Evolutionary conservation across 2,888 invertebrate genomes (phyloP), one percentile per base, ranked within the genome.

Genomic region (Druceiella hillmani): DNA sequence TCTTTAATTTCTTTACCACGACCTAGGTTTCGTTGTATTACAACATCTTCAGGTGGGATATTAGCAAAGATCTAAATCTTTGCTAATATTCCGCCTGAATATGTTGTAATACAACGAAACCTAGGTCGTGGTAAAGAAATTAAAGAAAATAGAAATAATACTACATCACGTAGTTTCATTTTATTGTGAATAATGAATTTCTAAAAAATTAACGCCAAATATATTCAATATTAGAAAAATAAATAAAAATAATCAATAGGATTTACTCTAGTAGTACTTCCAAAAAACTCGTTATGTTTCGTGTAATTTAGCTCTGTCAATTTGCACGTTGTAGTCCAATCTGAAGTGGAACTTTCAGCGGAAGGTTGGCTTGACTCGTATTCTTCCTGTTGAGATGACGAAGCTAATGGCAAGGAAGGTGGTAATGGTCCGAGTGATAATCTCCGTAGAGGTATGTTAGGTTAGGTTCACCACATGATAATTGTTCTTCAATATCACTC

Each of bases 361-460:
- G 6, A 20, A 20, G 22, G 22, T 20, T 20, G 22, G 6, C 22
- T 7, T 20, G 22, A 20, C 22, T 20, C 6, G 6, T 20, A 6
- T 20, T 20, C n/a, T 6, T 20, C 22, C 22, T 20, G 22, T 6
- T 20, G 22, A 20, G 22, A 20, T 7, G 22, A 20, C 22, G 22
- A 20, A 20, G n/a, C 22, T n/a, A 20, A 20, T 20, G 22, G 22
- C 22, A n/a, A 20, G 22, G 22, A 20, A 6, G n/a, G 22, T n/a
- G 22, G n/a, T 20, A n/a, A n/a, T 20, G 22, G 22, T 20, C 22
- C 22, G 22, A 20, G n/a, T 20, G 22, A 20, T 20, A 20, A 20
- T 20, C 22, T 20, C 22, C 22, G 22, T 20, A n/a, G 22, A 20
- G 6, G 22, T n/a, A 20, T 20, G 22, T 7, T 20, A 7, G n/a